Evolutionary conservation across 2,888 invertebrate genomes (phyloP).

Genomic region (Myathropa florea): DNA sequence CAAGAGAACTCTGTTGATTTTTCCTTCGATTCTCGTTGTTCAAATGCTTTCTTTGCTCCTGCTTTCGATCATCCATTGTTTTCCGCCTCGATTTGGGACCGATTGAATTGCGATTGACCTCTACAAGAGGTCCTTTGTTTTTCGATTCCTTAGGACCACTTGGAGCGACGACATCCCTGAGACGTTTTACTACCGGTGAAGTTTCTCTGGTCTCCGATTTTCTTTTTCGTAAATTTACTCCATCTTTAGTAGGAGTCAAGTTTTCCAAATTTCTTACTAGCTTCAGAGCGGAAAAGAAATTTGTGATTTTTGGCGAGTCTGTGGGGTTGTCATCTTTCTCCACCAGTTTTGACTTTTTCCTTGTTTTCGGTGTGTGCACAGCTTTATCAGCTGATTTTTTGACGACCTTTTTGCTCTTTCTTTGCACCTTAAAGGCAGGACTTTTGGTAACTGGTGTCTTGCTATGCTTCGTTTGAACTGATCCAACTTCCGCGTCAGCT

Average conservation of each 20-base stretch:
- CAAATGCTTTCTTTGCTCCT: neutral
- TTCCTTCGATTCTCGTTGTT: neutral
- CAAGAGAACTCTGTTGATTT: neutral
- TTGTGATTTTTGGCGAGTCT: conserved; percentile 33
- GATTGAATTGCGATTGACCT: neutral
- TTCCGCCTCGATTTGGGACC: neutral
- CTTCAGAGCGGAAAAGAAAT: conserved; percentile 20
- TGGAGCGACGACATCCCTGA: neutral
- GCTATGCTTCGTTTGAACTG: neutral
- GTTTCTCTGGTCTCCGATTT: neutral
- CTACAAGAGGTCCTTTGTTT: neutral
- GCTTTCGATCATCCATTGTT: neutral
- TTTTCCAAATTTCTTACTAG: neutral
- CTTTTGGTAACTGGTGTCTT: neutral
- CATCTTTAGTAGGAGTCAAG: neutral
- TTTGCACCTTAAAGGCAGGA: neutral
- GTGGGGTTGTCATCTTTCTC: neutral
- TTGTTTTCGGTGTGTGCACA: neutral
- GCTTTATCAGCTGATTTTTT: neutral
- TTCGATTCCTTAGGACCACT: neutral
- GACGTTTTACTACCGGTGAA: conserved; percentile 4
- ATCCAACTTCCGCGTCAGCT: neutral
- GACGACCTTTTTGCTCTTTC: neutral
- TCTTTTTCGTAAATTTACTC: conserved; percentile 1
- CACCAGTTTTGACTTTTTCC: neutral